phyloP scores from a whole-genome alignment of 2,113 vertebrate genomes.

The Geothlypis trichas region DNA sequence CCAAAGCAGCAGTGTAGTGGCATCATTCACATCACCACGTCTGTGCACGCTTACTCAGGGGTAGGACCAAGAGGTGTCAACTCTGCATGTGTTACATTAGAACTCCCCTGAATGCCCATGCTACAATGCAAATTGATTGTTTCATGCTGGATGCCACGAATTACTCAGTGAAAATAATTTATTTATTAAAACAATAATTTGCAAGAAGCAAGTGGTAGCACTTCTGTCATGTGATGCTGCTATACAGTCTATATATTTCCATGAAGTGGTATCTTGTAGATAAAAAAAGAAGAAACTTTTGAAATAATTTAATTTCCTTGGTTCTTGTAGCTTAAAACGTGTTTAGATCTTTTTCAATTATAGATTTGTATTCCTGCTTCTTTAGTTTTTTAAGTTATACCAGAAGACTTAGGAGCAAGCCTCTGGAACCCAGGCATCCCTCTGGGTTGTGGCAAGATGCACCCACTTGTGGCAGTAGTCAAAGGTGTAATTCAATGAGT shows the following conservation, averaged over 20 bases:
- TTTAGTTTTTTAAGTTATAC: neutral
- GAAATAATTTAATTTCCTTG: neutral
- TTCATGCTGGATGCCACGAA: neutral
- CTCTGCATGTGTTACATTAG: neutral
- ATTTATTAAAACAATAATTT: neutral
- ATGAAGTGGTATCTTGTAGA: neutral
- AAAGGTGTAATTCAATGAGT: neutral
- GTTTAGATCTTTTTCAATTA: neutral
- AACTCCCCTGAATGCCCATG: fast-evolving
- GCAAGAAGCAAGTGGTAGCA: neutral
- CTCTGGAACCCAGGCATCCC: neutral
- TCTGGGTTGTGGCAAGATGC: neutral
- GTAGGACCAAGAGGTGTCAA: neutral
- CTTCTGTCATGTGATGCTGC: neutral
- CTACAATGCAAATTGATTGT: neutral
- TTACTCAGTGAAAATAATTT: neutral
- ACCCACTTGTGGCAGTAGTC: neutral
- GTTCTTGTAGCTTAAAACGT: neutral
- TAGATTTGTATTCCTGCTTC: neutral
- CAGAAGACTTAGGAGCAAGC: neutral
- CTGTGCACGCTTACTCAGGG: neutral
- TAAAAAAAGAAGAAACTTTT: neutral
- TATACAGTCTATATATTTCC: neutral
- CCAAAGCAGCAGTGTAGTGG: neutral
- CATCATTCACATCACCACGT: neutral